Conservation (phyloP, 2,113 vertebrate genomes). For the Grus americana region DNA sequence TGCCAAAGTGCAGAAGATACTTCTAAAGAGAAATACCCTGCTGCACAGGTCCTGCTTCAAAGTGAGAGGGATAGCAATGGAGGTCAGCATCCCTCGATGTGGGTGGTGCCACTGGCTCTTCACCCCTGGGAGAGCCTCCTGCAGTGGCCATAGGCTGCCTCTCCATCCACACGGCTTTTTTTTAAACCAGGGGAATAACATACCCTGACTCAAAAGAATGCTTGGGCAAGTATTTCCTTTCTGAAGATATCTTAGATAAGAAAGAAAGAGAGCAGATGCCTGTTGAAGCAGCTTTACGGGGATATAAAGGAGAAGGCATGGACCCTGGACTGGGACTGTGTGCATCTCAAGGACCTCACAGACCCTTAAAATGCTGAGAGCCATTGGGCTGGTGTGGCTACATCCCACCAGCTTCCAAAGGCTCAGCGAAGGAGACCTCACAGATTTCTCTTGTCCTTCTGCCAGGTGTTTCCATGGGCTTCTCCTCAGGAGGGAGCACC, state of each 20-base stretch:
- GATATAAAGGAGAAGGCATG: not conserved
- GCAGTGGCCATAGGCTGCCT: not conserved
- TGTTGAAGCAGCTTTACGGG: not conserved
- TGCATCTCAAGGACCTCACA: not conserved
- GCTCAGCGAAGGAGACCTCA: not conserved
- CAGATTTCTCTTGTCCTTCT: not conserved
- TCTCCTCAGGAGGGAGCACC: not conserved
- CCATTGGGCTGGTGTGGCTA: not conserved
- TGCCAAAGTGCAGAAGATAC: not conserved
- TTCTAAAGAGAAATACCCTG: not conserved
- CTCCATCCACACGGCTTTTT: not conserved
- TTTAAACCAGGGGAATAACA: not conserved
- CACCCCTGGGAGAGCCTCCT: not conserved
- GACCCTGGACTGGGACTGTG: not conserved
- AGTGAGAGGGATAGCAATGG: not conserved
- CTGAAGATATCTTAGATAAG: not conserved
- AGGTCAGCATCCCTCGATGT: rapidly evolving
- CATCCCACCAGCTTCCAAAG: not conserved
- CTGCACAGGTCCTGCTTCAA: not conserved
- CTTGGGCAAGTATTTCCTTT: not conserved
- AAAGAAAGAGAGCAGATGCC: not conserved
- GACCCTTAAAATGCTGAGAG: rapidly evolving
- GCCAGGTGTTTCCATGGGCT: not conserved
- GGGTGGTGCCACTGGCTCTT: not conserved
- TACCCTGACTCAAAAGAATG: not conserved